Evolutionary conservation across 1,140 invertebrate species (phyloP), one percentile per base, ranked within the genome.

Genomic region (Notospermus geniculatus): DNA sequence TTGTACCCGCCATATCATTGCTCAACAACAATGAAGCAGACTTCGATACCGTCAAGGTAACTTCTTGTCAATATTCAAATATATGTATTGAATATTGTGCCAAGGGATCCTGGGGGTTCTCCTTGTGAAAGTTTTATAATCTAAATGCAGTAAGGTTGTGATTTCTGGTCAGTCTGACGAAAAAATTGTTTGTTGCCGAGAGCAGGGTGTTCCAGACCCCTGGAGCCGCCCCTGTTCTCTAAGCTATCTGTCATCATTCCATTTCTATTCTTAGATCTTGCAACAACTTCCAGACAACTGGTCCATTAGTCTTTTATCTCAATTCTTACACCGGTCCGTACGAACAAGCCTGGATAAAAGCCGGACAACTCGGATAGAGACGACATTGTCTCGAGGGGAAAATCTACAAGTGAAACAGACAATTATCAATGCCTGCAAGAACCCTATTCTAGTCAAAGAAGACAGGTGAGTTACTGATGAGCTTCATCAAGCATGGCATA

Each of bases 251-350:
- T 22, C 2, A 58, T 23, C 17, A 29, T 17, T 4, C 11, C 25
- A 15, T 59, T 28, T 22, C n/a, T 46, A 29, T 54, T 65, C 65
- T 2, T 65, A 83, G 78, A 81, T 84, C 32, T 64, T 84, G 28
- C 78, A 82, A 46, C 66, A 82, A 2, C 70, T 84, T 43, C 83
- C 83, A n/a, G 75, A 82, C 5, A 71, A 73, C 52, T 84, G 83
- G 83, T 83, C 83, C 19, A 73, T 83, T 7, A 70, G 73, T 45
- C 68, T 83, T 39, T 55, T 84, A 29, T 77, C 78, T 28, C 73
- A 81, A 27, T 84, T 84, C 68, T 67, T 84, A 22, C 69, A 71
- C 45, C 73, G 74, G 28, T 74, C 81, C 27, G 65, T 83, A 1
- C 71, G 83, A 4, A 76, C 68, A 28, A 78, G 77, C 54, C 68